Evolutionary conservation across 2,888 invertebrate genomes (phyloP), one percentile per base, ranked within the genome.

Genomic region (Sarcophaga rosellei): DNA sequence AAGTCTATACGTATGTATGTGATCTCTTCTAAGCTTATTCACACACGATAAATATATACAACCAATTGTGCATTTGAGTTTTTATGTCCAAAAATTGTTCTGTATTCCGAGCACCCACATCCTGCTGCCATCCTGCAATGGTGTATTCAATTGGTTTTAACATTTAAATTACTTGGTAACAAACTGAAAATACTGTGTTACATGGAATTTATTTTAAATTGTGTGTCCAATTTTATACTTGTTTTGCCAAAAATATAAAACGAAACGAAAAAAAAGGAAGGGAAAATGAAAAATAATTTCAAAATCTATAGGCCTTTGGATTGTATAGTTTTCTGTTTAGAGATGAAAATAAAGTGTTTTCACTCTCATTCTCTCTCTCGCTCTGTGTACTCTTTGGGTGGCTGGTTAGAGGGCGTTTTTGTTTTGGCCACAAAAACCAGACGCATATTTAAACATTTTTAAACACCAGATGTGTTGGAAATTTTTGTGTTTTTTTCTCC

Each of bases 371-470:
- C 35, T 68, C 44, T 69, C 12, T 44, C 61, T 35, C 44, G 57
- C 6, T 21, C 11, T 69, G 4, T 20, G 17, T 66, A n/a, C 35
- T 66, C 17, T 66, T 10, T 61, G 61, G 10, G 2, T 20, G 61
- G 4, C 5, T 20, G 20, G 12, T 57, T 35, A 35, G 11, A 61
- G 15, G 21, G 1, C 21, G 15, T 70, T 75, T 35, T 47, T 63
- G 20, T 61, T 21, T 57, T 76, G 75, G 69, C 72, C 79, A 68
- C 79, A 80, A 79, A 53, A 68, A 76, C 68, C 85, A 72, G 45
- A 86, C 53, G 72, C 82, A 82, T 76, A 80, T 76, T 79, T 73
- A 79, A 82, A 79, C 66, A 72, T 21, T 73, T 70, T 82, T 68
- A 53, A 75, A 68, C 74, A 72, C 78, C 82, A 85, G 75, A 79